A percentile compares a stretch with the other conserved stretches of the same genome.
Evolutionary conservation across 23 tunicate species (phyloP).

Genomic region (Corella eumyota): DNA sequence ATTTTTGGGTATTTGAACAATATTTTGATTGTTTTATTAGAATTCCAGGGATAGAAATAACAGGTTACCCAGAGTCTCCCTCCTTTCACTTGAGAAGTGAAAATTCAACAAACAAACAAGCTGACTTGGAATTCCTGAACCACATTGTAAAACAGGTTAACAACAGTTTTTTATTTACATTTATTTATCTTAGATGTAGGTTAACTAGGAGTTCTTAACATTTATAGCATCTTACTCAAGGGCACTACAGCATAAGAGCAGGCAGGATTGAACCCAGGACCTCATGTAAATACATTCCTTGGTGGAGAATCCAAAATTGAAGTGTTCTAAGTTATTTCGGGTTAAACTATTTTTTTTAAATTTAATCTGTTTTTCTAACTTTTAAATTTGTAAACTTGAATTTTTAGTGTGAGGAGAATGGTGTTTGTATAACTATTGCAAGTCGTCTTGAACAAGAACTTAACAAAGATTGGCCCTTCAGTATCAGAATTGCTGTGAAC

Average conservation of each 20-base stretch:
- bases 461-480: slow-evolving; percentile 37
- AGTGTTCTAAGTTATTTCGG: too few species aligned
- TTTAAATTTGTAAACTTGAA: background rate
- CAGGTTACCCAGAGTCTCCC: slow-evolving; percentile 77
- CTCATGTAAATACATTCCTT: too few species aligned
- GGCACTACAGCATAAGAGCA: too few species aligned
- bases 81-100: slow-evolving; percentile 50
- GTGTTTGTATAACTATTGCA: slow-evolving; percentile 61
- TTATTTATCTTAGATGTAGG: too few species aligned
- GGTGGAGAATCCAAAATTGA: too few species aligned
- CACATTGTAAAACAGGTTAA: slow-evolving; percentile 35
- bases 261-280: too few species aligned
- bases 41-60: slow-evolving; percentile 45
- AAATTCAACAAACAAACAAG: slow-evolving; percentile 17
- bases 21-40: slow-evolving; percentile 11
- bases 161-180: background rate
- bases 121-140: slow-evolving; percentile 35
- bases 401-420: slow-evolving; percentile 37
- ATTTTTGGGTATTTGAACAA: too few species aligned
- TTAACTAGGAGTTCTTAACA: too few species aligned
- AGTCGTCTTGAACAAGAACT: slow-evolving; percentile 46
- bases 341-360: too few species aligned
- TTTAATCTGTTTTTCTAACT: too few species aligned
- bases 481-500: slow-evolving; percentile 60
- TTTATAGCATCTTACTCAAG: too few species aligned